Percentiles rank a stretch among this genome's conserved stretches.
Conservation (phyloP, 2,113 vertebrate genomes). For the Dipodomys stephensi region DNA sequence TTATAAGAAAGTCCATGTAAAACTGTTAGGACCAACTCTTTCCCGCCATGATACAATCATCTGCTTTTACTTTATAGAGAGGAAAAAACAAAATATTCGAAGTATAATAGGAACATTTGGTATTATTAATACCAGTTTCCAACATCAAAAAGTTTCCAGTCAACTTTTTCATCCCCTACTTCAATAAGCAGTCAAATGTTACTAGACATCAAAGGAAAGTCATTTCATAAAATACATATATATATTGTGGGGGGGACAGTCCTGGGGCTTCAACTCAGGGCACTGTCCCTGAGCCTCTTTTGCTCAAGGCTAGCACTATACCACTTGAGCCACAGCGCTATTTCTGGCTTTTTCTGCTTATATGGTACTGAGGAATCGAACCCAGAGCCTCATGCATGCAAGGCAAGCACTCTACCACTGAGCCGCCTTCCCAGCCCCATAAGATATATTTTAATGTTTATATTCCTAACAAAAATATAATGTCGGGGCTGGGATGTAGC, state of each 20-base stretch:
- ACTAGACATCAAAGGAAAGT: neutral
- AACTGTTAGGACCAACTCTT: neutral
- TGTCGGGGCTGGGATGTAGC: neutral
- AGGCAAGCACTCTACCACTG: too few species aligned
- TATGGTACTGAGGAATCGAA: too few species aligned
- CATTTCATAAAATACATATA: neutral
- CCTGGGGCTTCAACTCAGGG: too few species aligned
- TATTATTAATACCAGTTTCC: neutral
- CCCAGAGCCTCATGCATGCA: too few species aligned
- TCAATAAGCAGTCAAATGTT: conserved; percentile 6
- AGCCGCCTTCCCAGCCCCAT: too few species aligned
- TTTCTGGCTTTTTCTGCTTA: too few species aligned
- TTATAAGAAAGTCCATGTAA: neutral
- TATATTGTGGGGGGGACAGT: neutral
- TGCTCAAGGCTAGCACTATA: too few species aligned
- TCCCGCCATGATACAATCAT: neutral
- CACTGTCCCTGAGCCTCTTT: too few species aligned
- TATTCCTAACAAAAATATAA: neutral
- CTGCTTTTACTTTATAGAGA: neutral
- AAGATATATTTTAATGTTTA: neutral
- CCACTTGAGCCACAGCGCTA: too few species aligned
- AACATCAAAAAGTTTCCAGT: neutral
- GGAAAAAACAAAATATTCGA: neutral
- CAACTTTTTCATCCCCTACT: neutral
- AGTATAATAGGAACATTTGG: neutral